A percentile compares a stretch with the other conserved stretches of the same genome.
Conservation (phyloP, 2,888 invertebrate genomes). For the Phragmatobia fuliginosa region DNA sequence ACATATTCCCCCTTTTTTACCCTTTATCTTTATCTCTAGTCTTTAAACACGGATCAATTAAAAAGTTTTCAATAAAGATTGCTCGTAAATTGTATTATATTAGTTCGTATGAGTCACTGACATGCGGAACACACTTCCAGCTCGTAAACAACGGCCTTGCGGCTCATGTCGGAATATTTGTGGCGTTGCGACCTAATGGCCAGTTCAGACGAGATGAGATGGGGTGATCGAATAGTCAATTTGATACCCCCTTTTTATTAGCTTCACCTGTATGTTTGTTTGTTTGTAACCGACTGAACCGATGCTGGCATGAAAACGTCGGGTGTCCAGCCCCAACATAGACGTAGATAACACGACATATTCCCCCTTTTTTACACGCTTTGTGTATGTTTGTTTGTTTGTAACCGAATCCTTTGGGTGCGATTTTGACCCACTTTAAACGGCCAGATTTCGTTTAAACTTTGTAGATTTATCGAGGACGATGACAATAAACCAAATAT, state of each 20-base stretch:
- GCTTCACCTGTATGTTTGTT: too few relatives aligned
- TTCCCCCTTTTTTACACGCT: not conserved
- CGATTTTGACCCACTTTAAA: too few relatives aligned
- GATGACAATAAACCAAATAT: too few relatives aligned
- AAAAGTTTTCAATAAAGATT: not conserved
- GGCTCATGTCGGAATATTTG: conserved; percentile 28
- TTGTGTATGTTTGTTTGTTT: too few relatives aligned
- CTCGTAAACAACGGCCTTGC: conserved; percentile 33
- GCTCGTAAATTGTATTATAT: conserved; percentile 7
- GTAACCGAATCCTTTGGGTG: too few relatives aligned
- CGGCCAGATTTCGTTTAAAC: too few relatives aligned
- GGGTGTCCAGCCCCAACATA: not conserved
- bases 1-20: not conserved
- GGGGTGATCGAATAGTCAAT: not conserved
- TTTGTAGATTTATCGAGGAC: too few relatives aligned
- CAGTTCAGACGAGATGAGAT: conserved; percentile 5
- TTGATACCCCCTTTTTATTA: too few relatives aligned
- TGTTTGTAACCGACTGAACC: too few relatives aligned
- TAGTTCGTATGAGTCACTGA: conserved; percentile 14
- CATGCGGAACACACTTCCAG: conserved; percentile 35
- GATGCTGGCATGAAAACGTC: not conserved
- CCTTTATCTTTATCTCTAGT: not conserved
- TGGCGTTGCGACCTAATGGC: conserved; percentile 11
- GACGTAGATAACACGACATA: not conserved
- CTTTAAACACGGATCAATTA: not conserved